These are phyloP conservation scores for Ochotona curzoniae DNA, from an alignment of 2,113 vertebrate genomes.

Conservation along the genomic window DNA sequence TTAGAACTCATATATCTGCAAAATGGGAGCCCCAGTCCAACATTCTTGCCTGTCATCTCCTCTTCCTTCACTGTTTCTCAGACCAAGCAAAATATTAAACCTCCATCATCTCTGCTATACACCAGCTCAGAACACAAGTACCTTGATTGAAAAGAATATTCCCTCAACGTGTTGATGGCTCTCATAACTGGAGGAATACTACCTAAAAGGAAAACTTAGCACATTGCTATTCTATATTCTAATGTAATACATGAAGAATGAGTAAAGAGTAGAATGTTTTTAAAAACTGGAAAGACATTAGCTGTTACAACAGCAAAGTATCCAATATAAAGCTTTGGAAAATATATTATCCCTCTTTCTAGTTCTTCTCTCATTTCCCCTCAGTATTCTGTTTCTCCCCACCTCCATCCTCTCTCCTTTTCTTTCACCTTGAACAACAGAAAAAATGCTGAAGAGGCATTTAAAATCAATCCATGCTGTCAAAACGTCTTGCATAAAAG, in stretches of 20 bases:
- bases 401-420: not conserved
- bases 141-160: not conserved
- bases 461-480: slow-evolving; percentile 7
- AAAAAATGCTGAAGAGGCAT: slow-evolving; percentile 8
- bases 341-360: not conserved
- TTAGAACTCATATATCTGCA: not conserved
- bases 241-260: not conserved
- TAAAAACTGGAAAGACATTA: not conserved
- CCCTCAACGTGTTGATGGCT: not conserved
- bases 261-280: not conserved
- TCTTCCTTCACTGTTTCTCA: not conserved
- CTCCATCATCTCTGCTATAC: not conserved
- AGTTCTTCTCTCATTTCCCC: not conserved
- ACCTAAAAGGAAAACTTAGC: not conserved
- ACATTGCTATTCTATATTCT: not conserved
- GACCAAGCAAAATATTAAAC: not conserved
- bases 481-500: slow-evolving; percentile 29
- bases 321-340: not conserved
- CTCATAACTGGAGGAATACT: not conserved
- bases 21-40: not conserved
- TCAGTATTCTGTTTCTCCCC: not conserved
- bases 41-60: not conserved
- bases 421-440: not conserved
- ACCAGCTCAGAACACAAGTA: not conserved
- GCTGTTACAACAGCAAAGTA: not conserved